phyloP scores from a whole-genome alignment of 2,888 invertebrate species.

The Erebia aethiops region DNA sequence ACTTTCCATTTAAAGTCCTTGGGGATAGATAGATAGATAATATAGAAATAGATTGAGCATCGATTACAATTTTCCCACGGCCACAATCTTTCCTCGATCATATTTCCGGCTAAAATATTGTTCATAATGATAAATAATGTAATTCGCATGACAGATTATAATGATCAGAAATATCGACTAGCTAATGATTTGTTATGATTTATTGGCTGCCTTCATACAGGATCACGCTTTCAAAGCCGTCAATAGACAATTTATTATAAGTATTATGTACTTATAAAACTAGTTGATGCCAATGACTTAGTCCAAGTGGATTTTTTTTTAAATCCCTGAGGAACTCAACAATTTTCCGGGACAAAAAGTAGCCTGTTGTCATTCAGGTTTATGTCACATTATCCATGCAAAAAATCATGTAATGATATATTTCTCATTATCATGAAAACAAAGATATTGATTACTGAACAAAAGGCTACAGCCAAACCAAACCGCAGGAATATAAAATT shows the following conservation, averaged over 20 bases:
- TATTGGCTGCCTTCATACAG: conserved; percentile 9
- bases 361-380: too few relatives aligned
- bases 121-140: conserved; percentile 26
- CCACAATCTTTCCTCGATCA: conserved; percentile 18
- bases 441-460: conserved; percentile 5
- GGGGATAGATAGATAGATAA: too few relatives aligned
- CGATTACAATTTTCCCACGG: conserved; percentile 25
- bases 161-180: conserved; percentile 23
- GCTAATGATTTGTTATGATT: conserved; percentile 22
- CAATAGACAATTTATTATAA: conserved; percentile 5
- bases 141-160: conserved; percentile 21
- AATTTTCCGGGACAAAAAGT: too few relatives aligned
- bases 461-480: background rate
- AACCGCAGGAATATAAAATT: conserved; percentile 14
- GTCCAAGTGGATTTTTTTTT: background rate
- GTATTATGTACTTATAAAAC: background rate
- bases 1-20: too few relatives aligned
- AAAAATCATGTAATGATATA: too few relatives aligned
- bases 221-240: background rate
- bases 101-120: conserved; percentile 14
- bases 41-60: background rate
- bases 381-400: too few relatives aligned
- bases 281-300: too few relatives aligned
- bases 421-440: background rate
- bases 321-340: too few relatives aligned